Base-by-base conservation (phyloP, 2,888 invertebrate species). In the Sphecodes monilicornis region DNA sequence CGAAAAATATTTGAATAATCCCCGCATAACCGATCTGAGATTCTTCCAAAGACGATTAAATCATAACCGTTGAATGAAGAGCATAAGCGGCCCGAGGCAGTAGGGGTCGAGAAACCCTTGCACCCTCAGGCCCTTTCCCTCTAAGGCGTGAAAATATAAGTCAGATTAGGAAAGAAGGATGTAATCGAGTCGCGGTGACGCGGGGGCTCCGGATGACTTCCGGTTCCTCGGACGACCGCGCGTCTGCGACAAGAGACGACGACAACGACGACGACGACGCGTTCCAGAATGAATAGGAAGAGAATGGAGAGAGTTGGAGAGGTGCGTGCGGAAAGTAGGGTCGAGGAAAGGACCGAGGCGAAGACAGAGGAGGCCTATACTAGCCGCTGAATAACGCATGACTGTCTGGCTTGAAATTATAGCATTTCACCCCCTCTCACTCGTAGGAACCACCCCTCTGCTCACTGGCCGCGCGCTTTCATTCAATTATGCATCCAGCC, bases 361-460 rank as follows among this genome's bases (percentile, higher is more conserved):
- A 79, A 83, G 82, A 80, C 70, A 84, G 85, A 86, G 82, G 81
- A 80, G 74, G 70, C 70, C 84, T 82, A 84, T 86, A 85, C 86
- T 85, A 84, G 82, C 75, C 88, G 91, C 90, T 94, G 93, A 93
- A 94, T 94, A 94, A 94, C 93, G 91, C 93, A 94, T 93, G 93
- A 92, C 93, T 92, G 93, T 93, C 94, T 94, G 92, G 92, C 91
- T 91, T 91, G 90, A 93, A 93, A 93, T 93, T 93, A 93, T 91
- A 92, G 93, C 91, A 93, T 93, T 91, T 89, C 89, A 73, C 86
- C 90, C 89, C 89, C 85, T 86, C 88, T 83, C 80, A 82, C 78
- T 85, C 84, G 81, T 85, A 82, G 83, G 75, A 88, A 90, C 88
- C 89, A 91, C 91, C 92, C 90, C 89, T 87, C 66, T 88, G 88